Conservation (phyloP, 2,113 vertebrate species). For the Chaetura pelagica region DNA sequence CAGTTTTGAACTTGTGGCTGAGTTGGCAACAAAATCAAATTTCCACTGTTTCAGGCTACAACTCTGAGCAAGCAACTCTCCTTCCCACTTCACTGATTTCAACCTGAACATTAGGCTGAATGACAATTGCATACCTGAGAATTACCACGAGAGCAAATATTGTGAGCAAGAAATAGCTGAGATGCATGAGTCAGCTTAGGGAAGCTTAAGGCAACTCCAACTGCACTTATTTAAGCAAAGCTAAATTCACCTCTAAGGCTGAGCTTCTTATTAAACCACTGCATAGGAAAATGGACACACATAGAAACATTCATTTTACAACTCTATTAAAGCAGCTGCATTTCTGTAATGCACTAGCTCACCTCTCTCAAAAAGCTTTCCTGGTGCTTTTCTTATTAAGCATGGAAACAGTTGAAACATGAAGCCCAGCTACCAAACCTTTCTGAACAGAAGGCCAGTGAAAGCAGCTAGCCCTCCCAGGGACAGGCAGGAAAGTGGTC, state of each 20-base stretch:
- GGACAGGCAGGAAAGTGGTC: not conserved
- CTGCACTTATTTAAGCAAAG: constrained; percentile 2
- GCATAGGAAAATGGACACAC: not conserved
- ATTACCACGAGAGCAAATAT: not conserved
- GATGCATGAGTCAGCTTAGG: not conserved
- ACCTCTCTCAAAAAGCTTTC: not conserved
- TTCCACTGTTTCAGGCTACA: not conserved
- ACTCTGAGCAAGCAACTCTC: not conserved
- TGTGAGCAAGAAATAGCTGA: not conserved
- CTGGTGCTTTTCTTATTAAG: not conserved
- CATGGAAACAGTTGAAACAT: not conserved
- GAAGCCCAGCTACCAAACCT: not conserved
- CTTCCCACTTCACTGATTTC: not conserved
- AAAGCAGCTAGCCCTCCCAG: not conserved
- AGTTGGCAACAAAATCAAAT: constrained; percentile 16
- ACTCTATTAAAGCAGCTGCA: not conserved
- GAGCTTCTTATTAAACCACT: not conserved
- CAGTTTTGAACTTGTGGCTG: not conserved
- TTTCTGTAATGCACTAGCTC: not conserved
- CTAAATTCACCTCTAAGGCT: not conserved
- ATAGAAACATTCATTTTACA: not conserved
- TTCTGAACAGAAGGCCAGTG: not conserved
- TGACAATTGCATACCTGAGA: not conserved
- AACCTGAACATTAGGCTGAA: not conserved
- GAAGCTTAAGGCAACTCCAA: not conserved